These are phyloP conservation scores for Margarornis squamiger DNA, from an alignment of 2,797 vertebrate genomes.

Conservation along the genomic window DNA sequence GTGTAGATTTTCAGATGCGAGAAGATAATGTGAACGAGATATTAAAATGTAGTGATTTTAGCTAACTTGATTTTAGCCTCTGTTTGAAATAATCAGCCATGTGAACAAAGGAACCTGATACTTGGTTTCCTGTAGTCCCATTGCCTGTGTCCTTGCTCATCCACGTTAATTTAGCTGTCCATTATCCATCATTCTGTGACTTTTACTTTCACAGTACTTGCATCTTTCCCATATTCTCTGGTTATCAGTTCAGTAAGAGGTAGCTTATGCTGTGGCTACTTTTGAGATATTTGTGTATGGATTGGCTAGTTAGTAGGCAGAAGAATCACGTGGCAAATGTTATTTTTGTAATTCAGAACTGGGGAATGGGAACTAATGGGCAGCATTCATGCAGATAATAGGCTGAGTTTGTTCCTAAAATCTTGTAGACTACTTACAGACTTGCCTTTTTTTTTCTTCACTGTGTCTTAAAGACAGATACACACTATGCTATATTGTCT, in stretches of 20 bases:
- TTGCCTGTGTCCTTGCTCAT: not conserved
- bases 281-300: not conserved
- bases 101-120: not conserved
- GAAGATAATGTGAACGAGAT: not conserved
- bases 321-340: not conserved
- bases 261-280: not conserved
- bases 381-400: not conserved
- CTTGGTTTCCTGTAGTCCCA: not conserved
- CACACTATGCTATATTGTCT: slow-evolving; percentile 88
- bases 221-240: not conserved
- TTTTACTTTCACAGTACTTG: not conserved
- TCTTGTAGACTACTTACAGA: not conserved
- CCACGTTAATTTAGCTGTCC: accelerated
- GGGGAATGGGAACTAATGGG: not conserved
- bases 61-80: not conserved
- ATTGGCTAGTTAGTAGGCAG: not conserved
- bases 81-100: not conserved
- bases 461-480: slow-evolving; percentile 75
- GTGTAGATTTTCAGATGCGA: not conserved
- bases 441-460: not conserved
- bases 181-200: not conserved
- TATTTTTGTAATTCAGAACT: not conserved
- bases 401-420: not conserved
- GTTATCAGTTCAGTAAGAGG: not conserved
- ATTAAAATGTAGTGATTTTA: not conserved